phyloP scores from a whole-genome alignment of 2,888 invertebrate species.

The Latrodectus elegans region DNA sequence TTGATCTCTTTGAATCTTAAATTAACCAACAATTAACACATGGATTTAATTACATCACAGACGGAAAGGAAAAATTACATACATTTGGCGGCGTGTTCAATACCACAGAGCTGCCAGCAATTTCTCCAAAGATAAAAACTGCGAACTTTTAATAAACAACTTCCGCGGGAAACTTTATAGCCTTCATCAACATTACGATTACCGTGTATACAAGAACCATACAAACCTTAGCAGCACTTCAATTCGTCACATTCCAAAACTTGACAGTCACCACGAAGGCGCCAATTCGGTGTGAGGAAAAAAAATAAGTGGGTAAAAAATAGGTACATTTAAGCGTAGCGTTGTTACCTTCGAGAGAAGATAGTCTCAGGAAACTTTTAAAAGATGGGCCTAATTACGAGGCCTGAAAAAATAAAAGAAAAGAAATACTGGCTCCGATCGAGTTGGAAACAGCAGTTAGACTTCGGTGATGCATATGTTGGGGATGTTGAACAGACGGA shows the following conservation, averaged over 20 bases:
- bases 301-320: neutral
- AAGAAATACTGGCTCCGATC: neutral
- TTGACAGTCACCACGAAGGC: conserved; percentile 3
- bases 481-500: conserved; percentile 63
- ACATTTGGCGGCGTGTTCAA: no score
- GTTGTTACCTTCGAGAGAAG: neutral
- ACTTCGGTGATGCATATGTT: conserved; percentile 53
- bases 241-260: neutral
- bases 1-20: no score
- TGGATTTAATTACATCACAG: no score
- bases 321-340: neutral
- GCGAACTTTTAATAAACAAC: no score
- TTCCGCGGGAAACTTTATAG: no score
- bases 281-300: neutral
- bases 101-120: no score
- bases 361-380: neutral
- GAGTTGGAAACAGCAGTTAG: neutral
- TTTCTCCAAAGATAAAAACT: no score
- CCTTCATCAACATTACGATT: neutral
- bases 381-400: conserved; percentile 2
- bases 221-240: no score
- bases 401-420: neutral
- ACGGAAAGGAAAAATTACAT: no score
- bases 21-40: no score
- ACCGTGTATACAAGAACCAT: neutral